These are phyloP conservation scores for Cisticola juncidis DNA, from an alignment of 2,113 vertebrate species.

Conservation along the genomic window DNA sequence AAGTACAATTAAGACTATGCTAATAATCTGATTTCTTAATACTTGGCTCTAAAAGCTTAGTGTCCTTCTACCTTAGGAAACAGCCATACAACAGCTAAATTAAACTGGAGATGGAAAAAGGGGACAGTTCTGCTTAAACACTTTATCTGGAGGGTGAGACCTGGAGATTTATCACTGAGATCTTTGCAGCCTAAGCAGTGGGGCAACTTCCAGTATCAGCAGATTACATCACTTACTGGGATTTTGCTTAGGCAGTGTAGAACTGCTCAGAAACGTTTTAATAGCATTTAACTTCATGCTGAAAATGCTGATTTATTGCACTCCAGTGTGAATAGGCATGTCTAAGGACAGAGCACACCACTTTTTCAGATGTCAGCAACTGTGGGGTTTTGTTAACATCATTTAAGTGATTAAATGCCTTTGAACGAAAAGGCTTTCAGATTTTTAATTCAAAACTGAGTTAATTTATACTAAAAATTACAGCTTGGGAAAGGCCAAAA, in stretches of 20 bases:
- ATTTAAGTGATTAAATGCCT: not conserved
- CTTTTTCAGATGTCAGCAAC: not conserved
- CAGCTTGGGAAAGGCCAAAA: not conserved
- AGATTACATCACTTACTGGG: not conserved
- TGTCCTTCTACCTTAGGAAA: not conserved
- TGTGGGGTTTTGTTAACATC: not conserved
- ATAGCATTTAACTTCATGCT: not conserved
- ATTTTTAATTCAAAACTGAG: not conserved
- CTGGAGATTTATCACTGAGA: not conserved
- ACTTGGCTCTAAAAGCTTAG: not conserved
- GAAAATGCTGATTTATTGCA: slow-evolving; percentile 19
- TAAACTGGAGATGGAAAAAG: not conserved
- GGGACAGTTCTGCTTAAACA: not conserved
- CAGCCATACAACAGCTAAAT: not conserved
- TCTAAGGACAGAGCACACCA: not conserved
- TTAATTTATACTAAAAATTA: not conserved
- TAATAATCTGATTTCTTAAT: not conserved
- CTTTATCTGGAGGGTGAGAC: not conserved
- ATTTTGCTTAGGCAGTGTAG: not conserved
- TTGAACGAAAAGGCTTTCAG: not conserved
- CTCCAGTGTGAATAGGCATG: not conserved
- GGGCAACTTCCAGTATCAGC: not conserved
- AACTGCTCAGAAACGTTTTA: not conserved
- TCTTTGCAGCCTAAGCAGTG: not conserved
- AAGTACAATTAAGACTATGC: not conserved